Evolutionary conservation across 1,140 invertebrate genomes (phyloP), one percentile per base, ranked within the genome.

Genomic region (Holcopasites calliopsidis): DNA sequence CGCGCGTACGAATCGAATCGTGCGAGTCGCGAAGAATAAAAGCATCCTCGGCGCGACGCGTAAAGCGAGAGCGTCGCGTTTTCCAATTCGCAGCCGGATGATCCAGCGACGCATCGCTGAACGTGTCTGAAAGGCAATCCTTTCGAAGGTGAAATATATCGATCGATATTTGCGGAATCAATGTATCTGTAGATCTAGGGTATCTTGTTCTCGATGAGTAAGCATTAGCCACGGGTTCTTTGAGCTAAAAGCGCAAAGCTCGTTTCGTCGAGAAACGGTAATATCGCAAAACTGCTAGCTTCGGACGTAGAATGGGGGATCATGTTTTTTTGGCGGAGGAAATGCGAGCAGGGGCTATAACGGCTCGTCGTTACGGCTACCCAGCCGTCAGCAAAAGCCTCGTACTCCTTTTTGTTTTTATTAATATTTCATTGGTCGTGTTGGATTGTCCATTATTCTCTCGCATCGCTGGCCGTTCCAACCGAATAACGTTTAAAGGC

Each of bases 391-490:
- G 28, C 23, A 31, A 40, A 52, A 52, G 33, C 31, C 44, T 38
- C 47, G 31, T 4, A 6, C 11, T 61, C 35, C 33, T 11, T 50
- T 70, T 31, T 21, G 21, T 71, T 71, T 71, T 71, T 61, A 49
- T 62, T 62, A 72, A 72, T 72, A 62, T 62, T 72, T 61, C 57
- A 62, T 72, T 50, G 69, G 69, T 62, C 71, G 40, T n/a, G 54
- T 47, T 18, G 26, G 6, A 65, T 73, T 33, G 49, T 73, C 61
- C 58, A 50, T 82, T 82, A 77, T 80, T 80, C 55, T 68, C 62
- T 65, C 55, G 65, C 61, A 64, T 80, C 58, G 60, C 47, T 65
- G 64, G 61, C 50, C 65, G 66, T 80, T 80, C 58, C 60, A 38
- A 49, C 38, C 60, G 66, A 80, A 66, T 61, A 64, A 58, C 58